Conservation (phyloP, 2,113 vertebrate genomes). For the Psilopsiagon aurifrons region DNA sequence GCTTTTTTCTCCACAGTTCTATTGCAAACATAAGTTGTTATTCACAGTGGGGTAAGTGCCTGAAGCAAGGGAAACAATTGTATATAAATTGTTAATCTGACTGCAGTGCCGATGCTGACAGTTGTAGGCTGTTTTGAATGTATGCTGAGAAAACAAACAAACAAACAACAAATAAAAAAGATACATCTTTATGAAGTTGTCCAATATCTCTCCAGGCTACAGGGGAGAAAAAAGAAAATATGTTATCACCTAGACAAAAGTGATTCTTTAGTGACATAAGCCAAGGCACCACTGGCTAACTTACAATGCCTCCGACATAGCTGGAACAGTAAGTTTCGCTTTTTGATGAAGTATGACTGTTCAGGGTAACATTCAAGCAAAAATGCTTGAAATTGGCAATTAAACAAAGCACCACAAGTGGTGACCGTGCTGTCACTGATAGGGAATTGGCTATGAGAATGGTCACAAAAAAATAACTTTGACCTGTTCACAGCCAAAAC, state of each 20-base stretch:
- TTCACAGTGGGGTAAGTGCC: background rate
- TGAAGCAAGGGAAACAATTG: background rate
- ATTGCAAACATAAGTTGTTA: background rate
- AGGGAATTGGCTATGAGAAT: background rate
- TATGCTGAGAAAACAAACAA: background rate
- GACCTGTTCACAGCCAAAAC: background rate
- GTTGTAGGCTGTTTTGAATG: background rate
- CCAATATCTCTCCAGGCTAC: background rate
- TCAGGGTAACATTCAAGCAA: background rate
- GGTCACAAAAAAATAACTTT: background rate
- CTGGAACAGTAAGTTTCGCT: background rate
- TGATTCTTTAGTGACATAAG: background rate
- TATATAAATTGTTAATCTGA: background rate
- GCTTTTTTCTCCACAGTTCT: background rate
- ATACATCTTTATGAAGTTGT: background rate
- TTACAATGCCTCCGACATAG: background rate
- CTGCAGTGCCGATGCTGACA: background rate
- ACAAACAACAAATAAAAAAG: background rate
- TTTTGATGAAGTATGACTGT: background rate
- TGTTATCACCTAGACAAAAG: background rate
- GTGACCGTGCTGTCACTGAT: background rate
- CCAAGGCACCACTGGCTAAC: background rate
- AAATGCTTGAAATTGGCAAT: background rate
- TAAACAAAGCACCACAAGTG: background rate
- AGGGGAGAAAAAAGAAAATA: background rate